Evolutionary conservation across 2,888 invertebrate genomes (phyloP).

Genomic region (Hirtodrosophila duncani): DNA sequence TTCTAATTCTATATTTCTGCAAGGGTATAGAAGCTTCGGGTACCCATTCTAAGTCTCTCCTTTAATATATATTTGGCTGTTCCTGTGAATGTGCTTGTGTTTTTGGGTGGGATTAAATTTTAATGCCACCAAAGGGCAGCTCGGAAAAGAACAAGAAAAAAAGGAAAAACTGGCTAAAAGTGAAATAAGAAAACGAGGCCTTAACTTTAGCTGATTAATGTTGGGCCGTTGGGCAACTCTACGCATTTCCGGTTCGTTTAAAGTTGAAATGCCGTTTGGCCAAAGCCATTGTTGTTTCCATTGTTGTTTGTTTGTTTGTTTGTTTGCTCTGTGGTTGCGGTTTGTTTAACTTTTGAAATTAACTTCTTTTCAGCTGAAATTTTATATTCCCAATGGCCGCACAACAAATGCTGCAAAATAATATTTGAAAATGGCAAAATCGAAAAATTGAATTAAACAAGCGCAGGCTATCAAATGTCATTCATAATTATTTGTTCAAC

Average conservation of each 20-base stretch:
- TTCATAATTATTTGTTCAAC: no score
- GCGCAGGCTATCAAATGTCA: no score
- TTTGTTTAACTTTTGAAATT: slow-evolving; percentile 61
- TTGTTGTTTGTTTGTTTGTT: slow-evolving; percentile 23
- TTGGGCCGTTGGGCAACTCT: slow-evolving; percentile 31
- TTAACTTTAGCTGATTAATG: slow-evolving; percentile 63
- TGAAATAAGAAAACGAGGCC: slow-evolving; percentile 29
- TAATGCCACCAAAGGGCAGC: slow-evolving; percentile 39
- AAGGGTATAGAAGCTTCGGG: no score
- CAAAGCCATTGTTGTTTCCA: slow-evolving; percentile 24
- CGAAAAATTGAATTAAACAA: no score
- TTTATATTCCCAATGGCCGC: slow-evolving; percentile 25
- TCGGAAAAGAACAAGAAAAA: background rate
- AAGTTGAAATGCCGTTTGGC: slow-evolving; percentile 60
- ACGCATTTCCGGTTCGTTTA: slow-evolving; percentile 67
- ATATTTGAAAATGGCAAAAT: no score
- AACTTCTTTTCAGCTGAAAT: slow-evolving; percentile 33
- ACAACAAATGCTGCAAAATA: no score
- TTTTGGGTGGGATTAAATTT: slow-evolving; percentile 41
- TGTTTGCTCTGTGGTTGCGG: slow-evolving; percentile 52
- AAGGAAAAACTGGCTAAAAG: slow-evolving; percentile 23
- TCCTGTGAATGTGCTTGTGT: slow-evolving; percentile 9
- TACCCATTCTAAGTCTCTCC: no score
- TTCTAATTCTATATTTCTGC: no score
- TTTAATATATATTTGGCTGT: no score